Conservation (phyloP, 2,113 vertebrate genomes). For the Prionailurus bengalensis region DNA sequence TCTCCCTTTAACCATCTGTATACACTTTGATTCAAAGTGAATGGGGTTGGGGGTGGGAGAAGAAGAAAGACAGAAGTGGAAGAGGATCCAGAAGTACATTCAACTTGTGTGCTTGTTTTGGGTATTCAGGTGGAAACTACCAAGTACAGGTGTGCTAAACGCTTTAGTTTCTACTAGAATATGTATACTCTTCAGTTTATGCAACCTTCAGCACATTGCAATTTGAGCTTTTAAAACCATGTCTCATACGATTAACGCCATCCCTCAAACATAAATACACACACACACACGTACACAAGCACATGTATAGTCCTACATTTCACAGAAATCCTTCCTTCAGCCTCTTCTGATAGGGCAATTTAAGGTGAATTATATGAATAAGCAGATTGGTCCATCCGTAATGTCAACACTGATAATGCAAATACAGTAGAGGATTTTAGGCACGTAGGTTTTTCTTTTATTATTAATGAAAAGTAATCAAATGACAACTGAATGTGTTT, state of each 20-base stretch:
- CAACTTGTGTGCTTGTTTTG: not conserved
- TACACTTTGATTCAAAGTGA: not conserved
- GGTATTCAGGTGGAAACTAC: not conserved
- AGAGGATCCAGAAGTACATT: not conserved
- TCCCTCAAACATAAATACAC: not conserved
- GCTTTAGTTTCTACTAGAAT: not conserved
- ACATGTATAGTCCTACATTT: not conserved
- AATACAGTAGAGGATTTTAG: constrained; percentile 57
- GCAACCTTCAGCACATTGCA: not conserved
- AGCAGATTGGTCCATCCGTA: constrained; percentile 39
- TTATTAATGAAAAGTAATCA: constrained; percentile 67
- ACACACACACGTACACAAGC: not conserved
- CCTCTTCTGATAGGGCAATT: not conserved
- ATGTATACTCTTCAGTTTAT: not conserved
- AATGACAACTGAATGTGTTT: constrained; percentile 57
- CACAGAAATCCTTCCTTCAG: constrained; percentile 4
- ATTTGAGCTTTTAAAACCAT: constrained; percentile 14
- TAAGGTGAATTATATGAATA: constrained; percentile 45
- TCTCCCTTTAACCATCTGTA: not conserved
- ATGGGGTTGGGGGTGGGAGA: not conserved
- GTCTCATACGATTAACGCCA: not conserved
- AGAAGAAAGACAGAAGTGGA: not conserved
- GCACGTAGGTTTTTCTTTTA: constrained; percentile 31
- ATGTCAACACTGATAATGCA: constrained; percentile 51
- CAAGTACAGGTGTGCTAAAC: constrained; percentile 1